Percentiles rank a stretch among this genome's conserved stretches.
Evolutionary conservation across 1,140 invertebrate genomes (phyloP).

Genomic region (Protaetia brevitarsis): DNA sequence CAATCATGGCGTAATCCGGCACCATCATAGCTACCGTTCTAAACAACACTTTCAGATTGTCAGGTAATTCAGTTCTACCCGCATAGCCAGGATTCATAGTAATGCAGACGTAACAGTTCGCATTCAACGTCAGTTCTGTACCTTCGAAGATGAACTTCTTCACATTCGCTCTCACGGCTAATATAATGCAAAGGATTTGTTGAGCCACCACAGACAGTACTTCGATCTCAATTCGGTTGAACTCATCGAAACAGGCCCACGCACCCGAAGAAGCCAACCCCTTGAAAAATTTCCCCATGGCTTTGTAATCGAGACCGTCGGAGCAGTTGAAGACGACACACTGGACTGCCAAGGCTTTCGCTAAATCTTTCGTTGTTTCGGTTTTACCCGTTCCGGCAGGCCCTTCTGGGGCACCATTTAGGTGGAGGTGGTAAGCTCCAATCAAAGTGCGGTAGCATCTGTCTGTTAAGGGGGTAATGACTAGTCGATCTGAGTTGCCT

Average conservation of each 20-base stretch:
- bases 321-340: conserved; percentile 95
- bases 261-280: conserved; percentile 84
- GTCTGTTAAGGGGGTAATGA: conserved; percentile 80
- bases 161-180: conserved; percentile 69
- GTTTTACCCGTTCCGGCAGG: conserved; percentile 62
- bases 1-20: conserved; percentile 88
- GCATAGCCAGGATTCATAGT: conserved; percentile 95
- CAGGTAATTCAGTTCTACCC: conserved; percentile 80
- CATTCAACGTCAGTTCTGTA: conserved; percentile 74
- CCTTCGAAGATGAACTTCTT: conserved; percentile 82
- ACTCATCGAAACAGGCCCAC: conserved; percentile 95
- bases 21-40: conserved; percentile 95
- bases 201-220: conserved; percentile 79
- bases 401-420: conserved; percentile 84
- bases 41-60: conserved; percentile 89
- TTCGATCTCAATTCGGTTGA: conserved; percentile 91
- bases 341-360: conserved; percentile 85
- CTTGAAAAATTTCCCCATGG: conserved; percentile 78
- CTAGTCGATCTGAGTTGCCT: conserved; percentile 72
- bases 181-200: conserved; percentile 78
- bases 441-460: conserved; percentile 85
- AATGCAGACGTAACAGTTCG: conserved; percentile 83
- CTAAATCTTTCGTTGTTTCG: conserved; percentile 73
- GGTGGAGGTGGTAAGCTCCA: conserved; percentile 81
- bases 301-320: conserved; percentile 89